Base-by-base conservation (phyloP, 2,797 vertebrate genomes). In the Thamnophis elegans region DNA sequence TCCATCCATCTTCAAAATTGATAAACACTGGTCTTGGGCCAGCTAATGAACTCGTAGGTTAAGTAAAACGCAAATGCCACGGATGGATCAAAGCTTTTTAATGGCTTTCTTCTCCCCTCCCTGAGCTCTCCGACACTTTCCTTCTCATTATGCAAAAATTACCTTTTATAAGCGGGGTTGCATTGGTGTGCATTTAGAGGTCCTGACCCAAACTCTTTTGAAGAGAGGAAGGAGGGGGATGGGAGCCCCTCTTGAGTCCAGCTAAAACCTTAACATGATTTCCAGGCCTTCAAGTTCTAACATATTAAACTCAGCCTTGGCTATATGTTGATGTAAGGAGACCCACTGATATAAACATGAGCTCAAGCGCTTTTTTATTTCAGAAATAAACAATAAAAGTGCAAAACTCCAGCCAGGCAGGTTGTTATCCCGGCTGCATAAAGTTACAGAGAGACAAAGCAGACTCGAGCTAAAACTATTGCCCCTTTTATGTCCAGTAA, bases 371-470 rank as follows among this genome's bases (percentile, higher is more conserved):
- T 90, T 90, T 88, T 78, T 90, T 93, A 51, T 78, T 92, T 92
- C 89, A 92, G 65, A 95, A 94, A 94, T 26, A 95, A 94, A 95
- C 93, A 95, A 93, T 25, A 26, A 91, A 94, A 93, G 92, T 58
- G 56, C 42, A 87, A 93, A 92, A 90, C 82, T 42, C 51, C 36
- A 93, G 89, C 89, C 85, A 93, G 62, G 90, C 86, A 91, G 86
- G 78, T 91, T 94, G 91, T 91, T 93, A 94, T 86, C 73, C 89
- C 91, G 91, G 95, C 92, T 88, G 94, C 22, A 94, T 18, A 91
- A 94, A 91, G 68, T 88, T 91, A 95, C 90, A 59, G 94, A 93
- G 95, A 97, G 96, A 97, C 93, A 97, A 97, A 97, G 87, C 92
- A 97, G 95, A 94, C 92, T 94, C 0, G 0, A 95, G 10, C 26